Evolutionary conservation across 2,888 invertebrate genomes (phyloP).

Genomic region (Lamellibrachia satsuma): DNA sequence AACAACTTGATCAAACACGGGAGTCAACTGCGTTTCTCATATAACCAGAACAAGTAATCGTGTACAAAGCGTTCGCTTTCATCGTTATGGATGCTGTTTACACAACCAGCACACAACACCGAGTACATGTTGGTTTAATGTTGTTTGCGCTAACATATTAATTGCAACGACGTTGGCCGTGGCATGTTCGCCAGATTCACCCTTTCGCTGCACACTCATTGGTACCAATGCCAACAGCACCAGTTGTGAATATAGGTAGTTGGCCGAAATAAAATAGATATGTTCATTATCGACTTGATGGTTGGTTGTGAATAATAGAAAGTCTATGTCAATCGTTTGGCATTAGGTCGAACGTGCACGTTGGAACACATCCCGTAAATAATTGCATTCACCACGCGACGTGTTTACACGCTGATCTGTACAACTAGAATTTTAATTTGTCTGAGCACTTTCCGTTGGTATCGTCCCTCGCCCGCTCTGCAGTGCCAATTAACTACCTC

Average conservation of each 20-base stretch:
- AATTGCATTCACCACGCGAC: background rate
- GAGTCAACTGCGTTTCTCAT: background rate
- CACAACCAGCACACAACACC: background rate
- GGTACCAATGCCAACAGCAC: background rate
- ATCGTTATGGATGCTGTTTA: background rate
- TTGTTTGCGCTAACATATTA: background rate
- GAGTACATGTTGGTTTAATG: background rate
- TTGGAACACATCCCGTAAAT: background rate
- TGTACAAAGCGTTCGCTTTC: background rate
- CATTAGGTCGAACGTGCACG: background rate
- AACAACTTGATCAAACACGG: background rate
- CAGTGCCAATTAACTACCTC: background rate
- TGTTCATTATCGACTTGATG: background rate
- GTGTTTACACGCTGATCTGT: background rate
- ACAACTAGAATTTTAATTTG: background rate
- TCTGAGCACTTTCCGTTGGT: background rate
- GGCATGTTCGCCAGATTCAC: background rate
- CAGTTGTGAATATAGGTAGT: background rate
- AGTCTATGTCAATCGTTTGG: background rate
- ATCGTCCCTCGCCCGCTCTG: background rate
- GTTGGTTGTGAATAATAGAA: background rate
- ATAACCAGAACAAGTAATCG: background rate
- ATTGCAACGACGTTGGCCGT: background rate
- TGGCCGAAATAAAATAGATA: background rate
- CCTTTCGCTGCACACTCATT: background rate